These are phyloP conservation scores for Myoxocephalus aenaeus DNA, from an alignment of 2,797 vertebrate species.

Conservation along the genomic window DNA sequence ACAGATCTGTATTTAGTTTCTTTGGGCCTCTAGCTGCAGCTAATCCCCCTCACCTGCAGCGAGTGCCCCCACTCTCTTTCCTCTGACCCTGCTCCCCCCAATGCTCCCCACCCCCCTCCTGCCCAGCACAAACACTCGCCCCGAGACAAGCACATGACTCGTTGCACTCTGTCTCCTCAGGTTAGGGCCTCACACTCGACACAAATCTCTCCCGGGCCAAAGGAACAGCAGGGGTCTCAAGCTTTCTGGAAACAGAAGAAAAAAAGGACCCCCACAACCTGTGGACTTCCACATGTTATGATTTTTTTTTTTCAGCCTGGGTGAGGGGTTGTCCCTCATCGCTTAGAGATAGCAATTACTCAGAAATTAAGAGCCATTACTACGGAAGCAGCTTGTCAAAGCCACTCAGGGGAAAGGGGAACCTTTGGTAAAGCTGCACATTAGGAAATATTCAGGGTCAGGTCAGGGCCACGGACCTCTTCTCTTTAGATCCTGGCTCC, in stretches of 20 bases:
- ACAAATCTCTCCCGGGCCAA: conserved; percentile 78
- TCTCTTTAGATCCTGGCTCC: conserved; percentile 78
- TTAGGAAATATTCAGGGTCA: conserved; percentile 84
- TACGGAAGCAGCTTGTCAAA: conserved; percentile 85
- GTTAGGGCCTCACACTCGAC: conserved; percentile 84
- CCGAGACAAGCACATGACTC: conserved; percentile 85
- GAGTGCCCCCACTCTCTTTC: conserved; percentile 71
- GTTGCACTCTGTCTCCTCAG: conserved; percentile 84
- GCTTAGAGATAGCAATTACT: conserved; percentile 86
- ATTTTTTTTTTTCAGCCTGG: conserved; percentile 63
- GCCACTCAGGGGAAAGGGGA: conserved; percentile 79
- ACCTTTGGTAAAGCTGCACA: conserved; percentile 79
- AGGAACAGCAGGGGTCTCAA: conserved; percentile 76
- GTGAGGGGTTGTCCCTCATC: conserved; percentile 76
- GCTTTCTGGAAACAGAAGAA: conserved; percentile 74
- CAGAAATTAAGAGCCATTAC: conserved; percentile 83
- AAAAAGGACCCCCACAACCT: conserved; percentile 75
- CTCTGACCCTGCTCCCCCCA: conserved; percentile 76
- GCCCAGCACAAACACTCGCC: conserved; percentile 84
- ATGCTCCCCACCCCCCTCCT: conserved; percentile 54
- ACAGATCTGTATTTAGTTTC: conserved; percentile 90
- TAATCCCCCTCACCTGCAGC: conserved; percentile 89
- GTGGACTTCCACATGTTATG: conserved; percentile 72
- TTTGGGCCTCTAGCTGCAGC: conserved; percentile 84
- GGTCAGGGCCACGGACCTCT: conserved; percentile 77